Percentiles rank a stretch among this genome's conserved stretches.
phyloP scores from a whole-genome alignment of 2,797 vertebrate genomes.

The Sebastes baramenuke region DNA sequence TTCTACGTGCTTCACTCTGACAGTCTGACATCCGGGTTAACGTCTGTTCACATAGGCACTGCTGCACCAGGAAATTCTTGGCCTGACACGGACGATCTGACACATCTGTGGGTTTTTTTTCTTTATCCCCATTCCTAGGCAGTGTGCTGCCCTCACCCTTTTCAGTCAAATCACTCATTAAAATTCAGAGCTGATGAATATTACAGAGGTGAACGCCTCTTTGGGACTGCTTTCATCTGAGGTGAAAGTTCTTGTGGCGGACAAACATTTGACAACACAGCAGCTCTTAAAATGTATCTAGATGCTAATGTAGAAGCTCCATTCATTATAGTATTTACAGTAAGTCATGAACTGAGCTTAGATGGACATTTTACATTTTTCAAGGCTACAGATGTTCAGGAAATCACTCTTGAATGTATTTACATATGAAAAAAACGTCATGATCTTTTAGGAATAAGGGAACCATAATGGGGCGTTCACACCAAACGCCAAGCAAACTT shows the following conservation, averaged over 20 bases:
- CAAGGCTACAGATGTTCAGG: neutral
- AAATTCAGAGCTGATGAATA: constrained; percentile 53
- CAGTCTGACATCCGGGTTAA: constrained; percentile 64
- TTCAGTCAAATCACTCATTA: constrained; percentile 56
- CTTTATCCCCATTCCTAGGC: neutral
- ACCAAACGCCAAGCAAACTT: too few species aligned
- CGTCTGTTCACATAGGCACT: constrained; percentile 32
- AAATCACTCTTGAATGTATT: neutral
- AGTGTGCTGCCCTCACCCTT: constrained; percentile 26
- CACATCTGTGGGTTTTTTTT: constrained; percentile 3
- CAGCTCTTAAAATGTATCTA: neutral
- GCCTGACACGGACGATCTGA: constrained; percentile 34
- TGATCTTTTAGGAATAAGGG: neutral
- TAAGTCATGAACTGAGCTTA: neutral
- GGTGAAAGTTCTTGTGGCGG: constrained; percentile 17
- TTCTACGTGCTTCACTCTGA: constrained; percentile 45
- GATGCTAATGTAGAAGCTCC: neutral
- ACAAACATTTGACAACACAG: constrained; percentile 1
- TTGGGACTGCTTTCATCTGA: neutral
- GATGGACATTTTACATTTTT: neutral
- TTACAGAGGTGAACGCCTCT: constrained; percentile 46
- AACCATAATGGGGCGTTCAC: neutral
- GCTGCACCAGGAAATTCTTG: constrained; percentile 18
- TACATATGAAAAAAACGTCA: neutral
- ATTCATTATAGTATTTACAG: neutral